phyloP scores from a whole-genome alignment of 2,888 invertebrate genomes.

The Dynastes maya region DNA sequence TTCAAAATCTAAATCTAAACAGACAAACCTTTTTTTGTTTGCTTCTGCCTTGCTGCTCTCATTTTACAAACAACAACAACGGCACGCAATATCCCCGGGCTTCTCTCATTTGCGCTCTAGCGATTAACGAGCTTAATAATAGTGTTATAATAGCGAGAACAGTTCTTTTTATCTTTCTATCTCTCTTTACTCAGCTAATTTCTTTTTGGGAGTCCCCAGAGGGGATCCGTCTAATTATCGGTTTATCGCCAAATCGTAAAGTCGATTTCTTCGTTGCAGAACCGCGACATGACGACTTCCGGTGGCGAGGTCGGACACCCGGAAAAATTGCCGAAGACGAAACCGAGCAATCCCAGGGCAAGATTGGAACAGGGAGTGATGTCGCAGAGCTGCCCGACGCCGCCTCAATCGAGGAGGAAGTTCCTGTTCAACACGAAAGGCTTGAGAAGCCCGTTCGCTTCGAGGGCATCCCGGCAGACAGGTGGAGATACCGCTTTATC shows the following conservation, averaged over 20 bases:
- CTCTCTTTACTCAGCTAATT: too few relatives aligned
- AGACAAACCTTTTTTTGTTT: background rate
- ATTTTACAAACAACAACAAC: too few relatives aligned
- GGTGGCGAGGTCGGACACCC: slow-evolving; percentile 70
- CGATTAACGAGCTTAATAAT: slow-evolving; percentile 9
- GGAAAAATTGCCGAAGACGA: slow-evolving; percentile 75
- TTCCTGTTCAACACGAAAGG: slow-evolving; percentile 89
- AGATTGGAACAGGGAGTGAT: slow-evolving; percentile 71
- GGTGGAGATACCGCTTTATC: slow-evolving; percentile 80
- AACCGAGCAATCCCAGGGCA: slow-evolving; percentile 71
- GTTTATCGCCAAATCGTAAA: too few relatives aligned
- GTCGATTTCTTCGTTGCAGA: slow-evolving; percentile 51
- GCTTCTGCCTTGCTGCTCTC: background rate
- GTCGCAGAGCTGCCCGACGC: slow-evolving; percentile 87
- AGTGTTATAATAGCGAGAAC: too few relatives aligned
- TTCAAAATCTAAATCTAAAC: slow-evolving; percentile 22
- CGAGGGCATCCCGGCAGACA: slow-evolving; percentile 68
- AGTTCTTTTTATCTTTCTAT: too few relatives aligned
- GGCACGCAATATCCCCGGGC: background rate
- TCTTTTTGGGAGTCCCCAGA: too few relatives aligned
- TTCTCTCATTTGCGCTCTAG: background rate
- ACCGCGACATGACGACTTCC: slow-evolving; percentile 45
- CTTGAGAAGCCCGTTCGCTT: slow-evolving; percentile 83
- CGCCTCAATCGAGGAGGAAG: slow-evolving; percentile 82
- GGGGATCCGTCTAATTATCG: too few relatives aligned